These are phyloP conservation scores for Ophioderma brevispina DNA, from an alignment of 35 echinoderm and acorn worm genomes.

Conservation along the genomic window DNA sequence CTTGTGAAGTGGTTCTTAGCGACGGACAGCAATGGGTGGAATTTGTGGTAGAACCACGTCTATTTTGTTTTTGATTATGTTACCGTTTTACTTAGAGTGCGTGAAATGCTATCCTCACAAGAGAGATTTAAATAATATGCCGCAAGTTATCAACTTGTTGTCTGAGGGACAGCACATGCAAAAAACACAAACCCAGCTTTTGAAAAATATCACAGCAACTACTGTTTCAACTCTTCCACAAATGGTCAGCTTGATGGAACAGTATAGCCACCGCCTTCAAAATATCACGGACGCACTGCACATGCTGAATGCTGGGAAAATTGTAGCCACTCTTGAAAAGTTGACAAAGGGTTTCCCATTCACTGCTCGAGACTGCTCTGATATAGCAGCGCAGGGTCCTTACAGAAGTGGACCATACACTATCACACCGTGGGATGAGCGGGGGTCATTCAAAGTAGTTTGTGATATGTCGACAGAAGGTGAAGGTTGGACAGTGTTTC, in stretches of 20 bases:
- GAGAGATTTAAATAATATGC: neutral
- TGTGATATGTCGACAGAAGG: neutral
- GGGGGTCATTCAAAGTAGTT: neutral
- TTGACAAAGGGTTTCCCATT: neutral
- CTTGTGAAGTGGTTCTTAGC: no score
- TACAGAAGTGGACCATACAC: neutral
- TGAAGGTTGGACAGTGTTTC: conserved; percentile 1
- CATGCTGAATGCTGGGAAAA: neutral
- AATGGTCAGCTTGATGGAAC: no score
- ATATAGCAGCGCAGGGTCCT: neutral
- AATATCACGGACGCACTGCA: no score
- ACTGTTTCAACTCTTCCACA: no score
- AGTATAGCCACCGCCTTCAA: no score
- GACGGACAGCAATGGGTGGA: no score
- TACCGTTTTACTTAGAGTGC: no score
- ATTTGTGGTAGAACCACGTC: no score
- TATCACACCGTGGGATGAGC: neutral
- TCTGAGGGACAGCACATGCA: neutral
- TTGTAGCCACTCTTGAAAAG: neutral
- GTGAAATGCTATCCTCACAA: neutral
- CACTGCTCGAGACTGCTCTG: neutral
- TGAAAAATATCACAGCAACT: neutral
- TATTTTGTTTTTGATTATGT: no score
- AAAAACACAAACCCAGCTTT: neutral
- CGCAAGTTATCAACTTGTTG: neutral